Conservation (phyloP, 2,797 vertebrate genomes). For the Phyllotis vaccarum region DNA sequence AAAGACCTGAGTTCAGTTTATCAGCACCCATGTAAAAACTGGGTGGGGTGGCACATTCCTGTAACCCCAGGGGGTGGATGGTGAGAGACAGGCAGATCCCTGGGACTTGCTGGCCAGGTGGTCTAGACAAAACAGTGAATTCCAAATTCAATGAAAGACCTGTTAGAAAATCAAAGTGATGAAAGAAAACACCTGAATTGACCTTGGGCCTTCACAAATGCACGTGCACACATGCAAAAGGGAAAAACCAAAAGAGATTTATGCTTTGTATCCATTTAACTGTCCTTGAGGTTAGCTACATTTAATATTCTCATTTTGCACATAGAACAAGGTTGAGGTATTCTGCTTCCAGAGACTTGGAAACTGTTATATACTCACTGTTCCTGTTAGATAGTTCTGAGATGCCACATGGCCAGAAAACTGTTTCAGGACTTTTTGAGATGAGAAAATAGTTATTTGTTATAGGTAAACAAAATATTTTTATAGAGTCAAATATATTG, state of each 20-base stretch:
- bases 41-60: neutral
- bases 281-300: neutral
- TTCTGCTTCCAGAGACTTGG: neutral
- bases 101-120: neutral
- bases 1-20: neutral
- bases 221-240: accelerated
- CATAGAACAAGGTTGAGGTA: neutral
- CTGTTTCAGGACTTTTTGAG: neutral
- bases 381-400: neutral
- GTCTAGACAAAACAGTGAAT: neutral
- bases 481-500: conserved; percentile 34
- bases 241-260: neutral
- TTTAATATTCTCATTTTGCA: neutral
- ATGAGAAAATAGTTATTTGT: conserved; percentile 28
- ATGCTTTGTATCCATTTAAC: conserved; percentile 30
- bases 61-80: neutral
- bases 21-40: neutral
- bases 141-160: neutral
- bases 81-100: neutral
- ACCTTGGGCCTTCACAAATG: neutral
- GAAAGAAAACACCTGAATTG: neutral
- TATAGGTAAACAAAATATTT: neutral
- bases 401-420: neutral
- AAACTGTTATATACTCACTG: accelerated
- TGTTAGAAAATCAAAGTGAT: neutral